Conservation (phyloP, 2,113 vertebrate genomes). For the Noturus placidus region DNA sequence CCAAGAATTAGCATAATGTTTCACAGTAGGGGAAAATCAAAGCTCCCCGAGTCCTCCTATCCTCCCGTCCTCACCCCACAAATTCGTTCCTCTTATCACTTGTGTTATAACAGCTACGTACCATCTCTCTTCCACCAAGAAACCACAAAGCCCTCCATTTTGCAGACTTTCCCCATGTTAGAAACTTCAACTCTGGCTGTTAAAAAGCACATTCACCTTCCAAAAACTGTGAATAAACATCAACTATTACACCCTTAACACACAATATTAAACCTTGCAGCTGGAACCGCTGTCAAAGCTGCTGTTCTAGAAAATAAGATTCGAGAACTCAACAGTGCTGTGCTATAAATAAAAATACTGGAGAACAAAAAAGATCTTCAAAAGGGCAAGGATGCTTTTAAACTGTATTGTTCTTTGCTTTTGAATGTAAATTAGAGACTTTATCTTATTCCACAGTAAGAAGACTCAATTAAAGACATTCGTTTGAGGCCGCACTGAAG, state of each 20-base stretch:
- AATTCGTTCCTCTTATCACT: not conserved
- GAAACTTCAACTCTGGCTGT: not conserved
- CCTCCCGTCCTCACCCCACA: not conserved
- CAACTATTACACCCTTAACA: not conserved
- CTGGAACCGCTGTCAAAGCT: not conserved
- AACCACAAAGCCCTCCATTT: not conserved
- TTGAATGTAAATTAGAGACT: not conserved
- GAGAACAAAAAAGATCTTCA: not conserved
- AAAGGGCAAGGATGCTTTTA: slow-evolving; percentile 8
- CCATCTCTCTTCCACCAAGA: not conserved
- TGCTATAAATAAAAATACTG: slow-evolving; percentile 4
- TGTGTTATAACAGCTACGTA: not conserved
- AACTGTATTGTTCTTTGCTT: not conserved
- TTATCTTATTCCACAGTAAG: slow-evolving; percentile 20
- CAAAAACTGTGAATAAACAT: not conserved
- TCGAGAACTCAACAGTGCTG: not conserved
- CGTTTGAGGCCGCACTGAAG: not conserved
- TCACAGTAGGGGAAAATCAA: not conserved
- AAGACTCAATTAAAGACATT: not conserved
- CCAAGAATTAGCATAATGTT: not conserved
- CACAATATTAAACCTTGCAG: not conserved
- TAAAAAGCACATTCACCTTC: not conserved
- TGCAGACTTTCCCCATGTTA: not conserved
- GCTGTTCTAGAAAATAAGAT: not conserved
- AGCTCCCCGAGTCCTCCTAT: not conserved